phyloP scores from a whole-genome alignment of 2,113 vertebrate species.

The Pluvialis apricaria region DNA sequence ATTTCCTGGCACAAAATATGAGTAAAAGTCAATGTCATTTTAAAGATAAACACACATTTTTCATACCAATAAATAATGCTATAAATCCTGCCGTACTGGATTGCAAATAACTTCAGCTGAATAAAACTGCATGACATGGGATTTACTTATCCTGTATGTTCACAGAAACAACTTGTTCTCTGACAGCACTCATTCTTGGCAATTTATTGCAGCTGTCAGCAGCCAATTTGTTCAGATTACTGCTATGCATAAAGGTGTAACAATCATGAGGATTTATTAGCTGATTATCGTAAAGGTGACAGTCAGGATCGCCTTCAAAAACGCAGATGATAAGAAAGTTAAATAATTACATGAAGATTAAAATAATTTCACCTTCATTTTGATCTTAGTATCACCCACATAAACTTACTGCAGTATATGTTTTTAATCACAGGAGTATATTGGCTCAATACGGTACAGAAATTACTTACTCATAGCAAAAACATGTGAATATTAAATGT shows the following conservation, averaged over 20 bases:
- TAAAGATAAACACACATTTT: constrained; percentile 68
- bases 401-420: not conserved
- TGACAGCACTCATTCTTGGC: constrained; percentile 76
- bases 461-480: not conserved
- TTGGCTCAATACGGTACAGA: not conserved
- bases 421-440: not conserved
- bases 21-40: constrained; percentile 65
- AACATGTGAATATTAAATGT: not conserved
- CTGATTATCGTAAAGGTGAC: constrained; percentile 70
- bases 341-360: constrained; percentile 73
- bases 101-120: constrained; percentile 66
- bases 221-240: constrained; percentile 79
- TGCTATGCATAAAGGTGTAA: constrained; percentile 75
- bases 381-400: constrained; percentile 22
- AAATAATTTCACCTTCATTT: constrained; percentile 62
- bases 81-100: constrained; percentile 63
- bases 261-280: constrained; percentile 77
- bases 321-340: constrained; percentile 63
- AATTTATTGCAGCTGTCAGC: constrained; percentile 80
- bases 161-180: constrained; percentile 73
- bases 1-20: constrained; percentile 42
- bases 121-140: constrained; percentile 67
- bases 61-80: constrained; percentile 67
- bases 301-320: constrained; percentile 61
- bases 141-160: constrained; percentile 72